phyloP scores from a whole-genome alignment of 2,888 invertebrate species.

The Watsonalla cultraria region DNA sequence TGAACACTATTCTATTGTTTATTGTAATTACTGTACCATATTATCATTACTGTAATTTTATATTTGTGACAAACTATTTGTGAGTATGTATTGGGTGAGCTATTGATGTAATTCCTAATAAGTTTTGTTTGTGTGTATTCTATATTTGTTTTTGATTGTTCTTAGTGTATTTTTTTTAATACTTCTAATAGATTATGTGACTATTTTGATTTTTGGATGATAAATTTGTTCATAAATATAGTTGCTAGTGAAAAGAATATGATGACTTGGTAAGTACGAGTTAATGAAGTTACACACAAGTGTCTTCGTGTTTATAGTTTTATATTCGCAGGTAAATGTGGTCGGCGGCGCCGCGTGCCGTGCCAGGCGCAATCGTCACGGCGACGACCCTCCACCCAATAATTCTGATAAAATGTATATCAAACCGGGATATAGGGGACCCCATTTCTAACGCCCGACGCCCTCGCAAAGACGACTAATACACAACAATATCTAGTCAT shows the following conservation, averaged over 20 bases:
- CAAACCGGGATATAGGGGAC: slow-evolving; percentile 47
- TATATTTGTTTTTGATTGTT: too few species aligned
- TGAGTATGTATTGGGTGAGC: neutral
- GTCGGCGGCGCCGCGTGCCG: slow-evolving; percentile 39
- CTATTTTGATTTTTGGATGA: too few species aligned
- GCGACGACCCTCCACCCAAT: slow-evolving; percentile 44
- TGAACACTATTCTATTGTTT: slow-evolving; percentile 38
- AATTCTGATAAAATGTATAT: slow-evolving; percentile 58
- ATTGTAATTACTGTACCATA: slow-evolving; percentile 8
- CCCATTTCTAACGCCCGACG: slow-evolving; percentile 33
- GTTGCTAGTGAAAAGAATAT: too few species aligned
- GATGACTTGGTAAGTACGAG: too few species aligned
- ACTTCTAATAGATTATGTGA: too few species aligned
- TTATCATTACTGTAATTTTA: slow-evolving; percentile 6
- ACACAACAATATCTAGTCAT: neutral
- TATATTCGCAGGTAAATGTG: slow-evolving; percentile 32
- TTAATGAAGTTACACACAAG: too few species aligned
- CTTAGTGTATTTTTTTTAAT: too few species aligned
- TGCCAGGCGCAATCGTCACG: slow-evolving; percentile 55
- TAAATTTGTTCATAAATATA: too few species aligned
- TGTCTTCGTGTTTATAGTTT: neutral
- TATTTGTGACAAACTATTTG: neutral
- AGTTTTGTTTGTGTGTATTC: neutral
- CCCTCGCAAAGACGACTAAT: slow-evolving; percentile 24
- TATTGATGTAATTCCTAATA: neutral